Evolutionary conservation across 2,888 invertebrate species (phyloP), one percentile per base, ranked within the genome.

Genomic region (Sipha maydis): DNA sequence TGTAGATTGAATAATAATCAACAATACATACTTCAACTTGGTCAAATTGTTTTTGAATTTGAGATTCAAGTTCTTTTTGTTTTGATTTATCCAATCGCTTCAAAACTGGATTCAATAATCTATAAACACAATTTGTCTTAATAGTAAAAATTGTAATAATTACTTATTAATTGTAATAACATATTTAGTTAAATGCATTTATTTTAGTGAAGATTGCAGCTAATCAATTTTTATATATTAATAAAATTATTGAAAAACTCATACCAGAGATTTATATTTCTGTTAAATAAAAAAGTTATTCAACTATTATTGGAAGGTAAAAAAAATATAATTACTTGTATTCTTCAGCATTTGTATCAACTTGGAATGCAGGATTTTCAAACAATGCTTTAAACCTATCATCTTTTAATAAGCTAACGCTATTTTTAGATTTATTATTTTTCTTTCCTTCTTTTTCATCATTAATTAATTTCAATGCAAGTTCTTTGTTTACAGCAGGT

Each of bases 371-470:
- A 21, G 97, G 95, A 93, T 99, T 97, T 91, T 94, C 95, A 92
- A 99, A 99, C 91, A 99, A 92, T 2, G 94, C 95, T 91, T 96
- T 96, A 92, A 99, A 99, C 91, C 99, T 94, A 90, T 95, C 94
- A 92, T 99, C 99, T 91, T 95, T 94, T 89, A 99, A 93, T 25
- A 99, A 92, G 91, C 94, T 95, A 1, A 93, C 91, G 1, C 93
- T 91, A 48, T 91, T 91, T 83, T 92, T 92, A 89, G 93, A 93
- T 90, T 94, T 94, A 91, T 94, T 94, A 91, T 94, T 94, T 90
- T 94, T 94, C 85, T 94, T 93, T 21, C 90, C 91, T 90, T 95
- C 93, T 69, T 89, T 85, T 83, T 89, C 88, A 84, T 94, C 94
- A 71, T 95, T 95, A 93, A 97, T 94, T 77, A 98, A 93, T 92